phyloP scores from a whole-genome alignment of 2,888 invertebrate species.

The Hydrotaea diabolus region DNA sequence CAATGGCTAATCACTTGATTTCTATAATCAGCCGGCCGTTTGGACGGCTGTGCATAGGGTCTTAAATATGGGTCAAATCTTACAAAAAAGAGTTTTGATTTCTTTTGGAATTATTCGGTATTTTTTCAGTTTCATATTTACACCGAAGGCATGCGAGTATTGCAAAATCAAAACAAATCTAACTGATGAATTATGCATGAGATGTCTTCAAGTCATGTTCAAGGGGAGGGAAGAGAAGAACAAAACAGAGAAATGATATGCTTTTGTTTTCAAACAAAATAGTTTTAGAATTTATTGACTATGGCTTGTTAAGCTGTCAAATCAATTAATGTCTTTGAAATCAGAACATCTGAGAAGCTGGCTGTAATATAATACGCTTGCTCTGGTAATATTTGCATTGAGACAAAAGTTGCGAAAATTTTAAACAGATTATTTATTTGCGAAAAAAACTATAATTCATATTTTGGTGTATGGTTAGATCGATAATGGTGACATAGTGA shows the following conservation, averaged over 20 bases:
- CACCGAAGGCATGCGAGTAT: too few relatives aligned
- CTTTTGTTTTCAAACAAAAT: slow-evolving; percentile 42
- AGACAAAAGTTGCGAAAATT: background rate
- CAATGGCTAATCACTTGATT: slow-evolving; percentile 49
- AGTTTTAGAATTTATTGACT: slow-evolving; percentile 9
- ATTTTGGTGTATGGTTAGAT: background rate
- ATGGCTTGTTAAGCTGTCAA: slow-evolving; percentile 41
- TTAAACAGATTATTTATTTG: background rate
- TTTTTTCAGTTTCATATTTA: slow-evolving; percentile 14
- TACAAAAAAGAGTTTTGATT: slow-evolving; percentile 17
- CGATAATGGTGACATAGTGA: too few relatives aligned
- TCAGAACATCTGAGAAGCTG: background rate
- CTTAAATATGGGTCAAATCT: slow-evolving; percentile 56
- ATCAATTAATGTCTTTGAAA: slow-evolving; percentile 36
- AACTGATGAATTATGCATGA: background rate
- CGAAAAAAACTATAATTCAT: too few relatives aligned
- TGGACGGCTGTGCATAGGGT: background rate
- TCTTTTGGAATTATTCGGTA: background rate
- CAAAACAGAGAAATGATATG: background rate
- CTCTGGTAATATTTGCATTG: background rate
- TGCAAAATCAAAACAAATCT: slow-evolving; percentile 2
- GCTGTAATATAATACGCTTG: background rate
- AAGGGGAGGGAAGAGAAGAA: background rate
- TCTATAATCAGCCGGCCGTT: slow-evolving; percentile 31
- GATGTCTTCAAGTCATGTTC: too few relatives aligned